Evolutionary conservation across 2,888 invertebrate genomes (phyloP), one percentile per base, ranked within the genome.

Genomic region (Bruchidius siliquastri): DNA sequence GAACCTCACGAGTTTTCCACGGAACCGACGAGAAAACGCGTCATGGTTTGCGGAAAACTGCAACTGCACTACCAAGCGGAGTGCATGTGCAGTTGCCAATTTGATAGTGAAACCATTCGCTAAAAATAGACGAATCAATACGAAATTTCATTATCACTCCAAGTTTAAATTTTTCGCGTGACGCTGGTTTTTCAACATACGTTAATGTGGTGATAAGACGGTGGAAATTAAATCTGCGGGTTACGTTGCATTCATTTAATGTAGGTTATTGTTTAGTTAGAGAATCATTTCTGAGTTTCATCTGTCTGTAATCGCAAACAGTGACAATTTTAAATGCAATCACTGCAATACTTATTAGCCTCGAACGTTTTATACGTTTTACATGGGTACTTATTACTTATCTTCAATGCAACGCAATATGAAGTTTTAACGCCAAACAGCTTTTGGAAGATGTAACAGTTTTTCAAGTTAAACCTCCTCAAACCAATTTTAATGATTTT

Each of bases 51-150:
- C 20, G 22, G 71, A 69, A 74, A 73, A 77, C 73, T 76, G 77
- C 78, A 79, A 75, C 75, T 74, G 75, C 73, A 72, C 71, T 72
- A 73, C 21, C 21, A 66, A 21, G 22, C 10, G 21, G 10, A 71
- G 72, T 76, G 76, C 75, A 76, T 77, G 71, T 76, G 77, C 78
- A 79, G 49, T 72, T 75, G 77, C 76, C 77, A 79, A 77, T 80
- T 78, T 79, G 79, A 80, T 81, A 81, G 80, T 81, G 82, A 80
- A 82, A 82, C 80, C 79, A 75, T 77, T 74, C 77, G 76, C 83
- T 83, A 84, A 80, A 83, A 83, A 84, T 84, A 84, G 83, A 81
- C 68, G 73, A 81, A 84, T 84, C 84, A 80, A 84, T 84, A 82
- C 74, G 6, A 68, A 80, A 78, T 83, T 83, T 82, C 83, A 81